phyloP scores from a whole-genome alignment of 2,113 vertebrate genomes.

The Oryzias melastigma region DNA sequence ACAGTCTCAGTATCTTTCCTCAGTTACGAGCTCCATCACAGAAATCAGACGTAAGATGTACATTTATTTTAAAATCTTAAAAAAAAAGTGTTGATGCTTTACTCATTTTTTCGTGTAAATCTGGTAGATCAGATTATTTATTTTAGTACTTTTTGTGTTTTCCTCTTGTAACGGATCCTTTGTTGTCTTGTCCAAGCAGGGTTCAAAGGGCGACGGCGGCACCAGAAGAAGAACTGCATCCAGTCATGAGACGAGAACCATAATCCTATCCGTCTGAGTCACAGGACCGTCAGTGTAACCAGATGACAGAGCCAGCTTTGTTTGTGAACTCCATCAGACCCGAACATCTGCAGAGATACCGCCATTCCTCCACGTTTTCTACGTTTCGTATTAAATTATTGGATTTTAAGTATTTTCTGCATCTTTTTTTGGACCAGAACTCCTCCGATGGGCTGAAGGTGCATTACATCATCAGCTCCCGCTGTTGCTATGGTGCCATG shows the following conservation, averaged over 20 bases:
- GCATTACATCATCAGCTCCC: slow-evolving; percentile 15
- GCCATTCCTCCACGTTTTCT: slow-evolving; percentile 22
- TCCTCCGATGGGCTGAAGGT: background rate
- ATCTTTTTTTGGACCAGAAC: slow-evolving; percentile 3
- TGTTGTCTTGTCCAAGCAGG: slow-evolving; percentile 36
- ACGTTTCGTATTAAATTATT: slow-evolving; percentile 42
- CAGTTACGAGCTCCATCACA: too few relatives aligned
- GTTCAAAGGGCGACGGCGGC: slow-evolving; percentile 49
- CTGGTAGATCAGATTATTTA: too few relatives aligned
- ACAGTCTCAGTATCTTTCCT: too few relatives aligned
- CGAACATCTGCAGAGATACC: background rate
- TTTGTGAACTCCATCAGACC: background rate
- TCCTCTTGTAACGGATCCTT: background rate
- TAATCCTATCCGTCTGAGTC: slow-evolving; percentile 10
- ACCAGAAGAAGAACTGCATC: slow-evolving; percentile 75
- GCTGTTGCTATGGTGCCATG: slow-evolving; percentile 46
- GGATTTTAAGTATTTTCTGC: slow-evolving; percentile 1
- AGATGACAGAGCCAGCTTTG: background rate
- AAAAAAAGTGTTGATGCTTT: background rate
- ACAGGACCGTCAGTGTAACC: background rate
- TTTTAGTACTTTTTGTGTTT: background rate
- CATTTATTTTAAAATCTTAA: too few relatives aligned
- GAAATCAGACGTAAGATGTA: too few relatives aligned
- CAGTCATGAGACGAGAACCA: slow-evolving; percentile 68
- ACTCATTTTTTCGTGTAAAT: too few relatives aligned